Conservation (phyloP, 1,140 invertebrate species). For the Gonatopus flavifemur region DNA sequence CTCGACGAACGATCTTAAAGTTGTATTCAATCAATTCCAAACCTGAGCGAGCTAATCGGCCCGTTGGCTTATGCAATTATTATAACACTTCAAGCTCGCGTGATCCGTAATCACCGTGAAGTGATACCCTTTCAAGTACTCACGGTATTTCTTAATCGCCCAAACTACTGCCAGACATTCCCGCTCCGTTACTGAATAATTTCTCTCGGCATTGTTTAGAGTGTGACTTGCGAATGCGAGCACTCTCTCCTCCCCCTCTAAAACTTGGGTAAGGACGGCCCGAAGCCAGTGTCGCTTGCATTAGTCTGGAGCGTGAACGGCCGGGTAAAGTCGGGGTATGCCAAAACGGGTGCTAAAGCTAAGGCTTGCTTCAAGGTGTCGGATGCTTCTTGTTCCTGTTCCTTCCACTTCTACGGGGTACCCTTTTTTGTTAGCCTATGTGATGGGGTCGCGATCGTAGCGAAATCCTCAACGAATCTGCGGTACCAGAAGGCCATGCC, state of each 20-base stretch:
- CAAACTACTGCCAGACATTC: too few relatives aligned
- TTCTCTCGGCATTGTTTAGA: constrained; percentile 46
- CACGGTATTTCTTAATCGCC: too few relatives aligned
- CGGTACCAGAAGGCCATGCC: constrained; percentile 35
- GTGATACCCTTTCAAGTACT: too few relatives aligned
- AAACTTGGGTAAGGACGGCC: constrained; percentile 28
- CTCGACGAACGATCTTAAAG: too few relatives aligned
- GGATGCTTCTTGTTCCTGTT: constrained; percentile 12
- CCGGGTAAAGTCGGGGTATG: constrained; percentile 20
- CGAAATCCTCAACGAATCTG: constrained; percentile 33
- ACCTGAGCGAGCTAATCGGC: too few relatives aligned
- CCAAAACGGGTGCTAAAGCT: constrained; percentile 19
- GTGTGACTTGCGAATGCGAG: constrained; percentile 43
- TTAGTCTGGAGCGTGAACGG: constrained; percentile 31
- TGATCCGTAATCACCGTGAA: too few relatives aligned
- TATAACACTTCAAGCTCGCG: too few relatives aligned
- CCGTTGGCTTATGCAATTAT: too few relatives aligned
- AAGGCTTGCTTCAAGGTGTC: constrained; percentile 17
- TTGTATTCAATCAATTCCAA: too few relatives aligned
- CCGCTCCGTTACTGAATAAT: constrained; percentile 26
- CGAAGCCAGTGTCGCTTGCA: constrained; percentile 28
- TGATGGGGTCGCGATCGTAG: constrained; percentile 25
- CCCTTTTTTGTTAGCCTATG: constrained; percentile 20
- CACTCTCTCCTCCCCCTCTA: constrained; percentile 26
- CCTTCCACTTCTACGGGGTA: constrained; percentile 9